A percentile compares a stretch with the other conserved stretches of the same genome.
These are phyloP conservation scores for Cartodere bifasciata DNA, from an alignment of 2,888 invertebrate species.

Conservation along the genomic window DNA sequence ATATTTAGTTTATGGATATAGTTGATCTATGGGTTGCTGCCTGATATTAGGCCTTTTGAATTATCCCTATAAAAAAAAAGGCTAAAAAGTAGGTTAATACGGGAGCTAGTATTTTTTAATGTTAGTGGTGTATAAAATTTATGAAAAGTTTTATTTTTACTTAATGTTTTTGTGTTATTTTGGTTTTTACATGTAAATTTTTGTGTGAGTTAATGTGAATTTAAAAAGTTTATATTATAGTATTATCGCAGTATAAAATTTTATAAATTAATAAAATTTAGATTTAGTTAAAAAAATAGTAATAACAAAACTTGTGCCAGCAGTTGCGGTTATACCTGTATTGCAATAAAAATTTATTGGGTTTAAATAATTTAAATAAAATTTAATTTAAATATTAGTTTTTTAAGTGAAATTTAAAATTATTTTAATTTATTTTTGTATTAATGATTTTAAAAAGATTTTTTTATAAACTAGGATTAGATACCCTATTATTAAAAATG, in stretches of 20 bases:
- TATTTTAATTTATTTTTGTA: slow-evolving; percentile 30
- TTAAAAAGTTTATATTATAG: slow-evolving; percentile 32
- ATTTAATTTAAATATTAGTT: slow-evolving; percentile 33
- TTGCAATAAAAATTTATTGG: slow-evolving; percentile 35
- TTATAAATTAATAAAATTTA: slow-evolving; percentile 47
- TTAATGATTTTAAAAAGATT: slow-evolving; percentile 36
- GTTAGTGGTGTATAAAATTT: slow-evolving; percentile 32
- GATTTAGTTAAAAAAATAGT: slow-evolving; percentile 46
- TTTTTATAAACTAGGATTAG: slow-evolving; percentile 50
- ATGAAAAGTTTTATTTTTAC: slow-evolving; percentile 40
- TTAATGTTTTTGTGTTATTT: slow-evolving; percentile 37
- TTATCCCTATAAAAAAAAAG: slow-evolving; percentile 10
- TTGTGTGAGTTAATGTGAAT: slow-evolving; percentile 35
- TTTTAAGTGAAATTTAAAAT: slow-evolving; percentile 48
- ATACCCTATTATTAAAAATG: slow-evolving; percentile 51
- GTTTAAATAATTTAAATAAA: slow-evolving; percentile 31
- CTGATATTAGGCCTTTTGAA: too few species aligned
- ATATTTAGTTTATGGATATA: too few species aligned
- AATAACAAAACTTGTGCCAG: slow-evolving; percentile 55
- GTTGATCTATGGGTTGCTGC: too few species aligned
- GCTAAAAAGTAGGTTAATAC: slow-evolving; percentile 10
- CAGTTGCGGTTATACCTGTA: slow-evolving; percentile 56
- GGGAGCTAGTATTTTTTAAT: slow-evolving; percentile 28
- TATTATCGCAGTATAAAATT: slow-evolving; percentile 36
- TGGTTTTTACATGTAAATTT: slow-evolving; percentile 44